Conservation (phyloP, 2,113 vertebrate genomes). For the Syngnathus typhle region DNA sequence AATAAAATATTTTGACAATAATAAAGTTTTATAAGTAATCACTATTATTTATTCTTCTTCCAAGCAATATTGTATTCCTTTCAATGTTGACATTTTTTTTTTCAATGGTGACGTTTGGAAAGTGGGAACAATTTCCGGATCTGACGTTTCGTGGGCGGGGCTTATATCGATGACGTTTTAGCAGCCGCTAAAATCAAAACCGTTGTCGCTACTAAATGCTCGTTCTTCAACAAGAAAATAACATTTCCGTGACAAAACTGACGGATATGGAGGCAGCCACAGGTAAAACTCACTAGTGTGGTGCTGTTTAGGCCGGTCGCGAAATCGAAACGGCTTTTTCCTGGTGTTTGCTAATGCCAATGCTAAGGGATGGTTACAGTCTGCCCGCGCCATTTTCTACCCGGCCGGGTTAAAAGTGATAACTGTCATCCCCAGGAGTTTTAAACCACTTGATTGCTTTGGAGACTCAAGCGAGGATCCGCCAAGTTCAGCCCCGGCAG, state of each 20-base stretch:
- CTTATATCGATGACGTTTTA: background rate
- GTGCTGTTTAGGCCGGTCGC: background rate
- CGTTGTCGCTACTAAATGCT: background rate
- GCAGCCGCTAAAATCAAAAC: conserved; percentile 47
- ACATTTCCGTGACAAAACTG: background rate
- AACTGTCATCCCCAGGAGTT: conserved; percentile 44
- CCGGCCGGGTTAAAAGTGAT: background rate
- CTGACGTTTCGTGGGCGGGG: background rate
- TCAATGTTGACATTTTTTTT: too few relatives aligned
- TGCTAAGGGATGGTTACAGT: background rate
- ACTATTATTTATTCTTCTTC: too few relatives aligned
- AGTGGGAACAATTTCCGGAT: background rate
- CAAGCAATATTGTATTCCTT: too few relatives aligned
- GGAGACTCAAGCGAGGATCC: conserved; percentile 39
- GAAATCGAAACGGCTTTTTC: background rate
- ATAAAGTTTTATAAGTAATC: too few relatives aligned
- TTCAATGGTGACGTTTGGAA: too few relatives aligned
- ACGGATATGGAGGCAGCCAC: conserved; percentile 23
- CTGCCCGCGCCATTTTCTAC: background rate
- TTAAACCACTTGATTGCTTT: conserved; percentile 53
- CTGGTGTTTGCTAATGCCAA: background rate
- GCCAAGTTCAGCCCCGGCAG: conserved; percentile 18
- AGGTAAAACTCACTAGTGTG: conserved; percentile 25
- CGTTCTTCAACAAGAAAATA: background rate
- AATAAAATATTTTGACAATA: too few relatives aligned